A percentile compares a stretch with the other conserved stretches of the same genome.
phyloP scores from a whole-genome alignment of 2,888 invertebrate species.

The Drosophila anomelani region DNA sequence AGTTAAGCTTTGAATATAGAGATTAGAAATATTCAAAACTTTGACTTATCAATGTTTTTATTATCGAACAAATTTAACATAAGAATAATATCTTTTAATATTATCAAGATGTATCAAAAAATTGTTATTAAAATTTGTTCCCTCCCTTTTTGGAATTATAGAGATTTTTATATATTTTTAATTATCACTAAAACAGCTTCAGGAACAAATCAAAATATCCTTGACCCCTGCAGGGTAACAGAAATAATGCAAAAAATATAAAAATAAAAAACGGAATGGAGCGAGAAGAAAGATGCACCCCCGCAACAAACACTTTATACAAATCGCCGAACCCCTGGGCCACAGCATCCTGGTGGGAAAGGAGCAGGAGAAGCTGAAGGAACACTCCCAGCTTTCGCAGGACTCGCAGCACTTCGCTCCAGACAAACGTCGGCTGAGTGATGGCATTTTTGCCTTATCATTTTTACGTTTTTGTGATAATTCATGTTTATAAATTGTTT shows the following conservation, averaged over 20 bases:
- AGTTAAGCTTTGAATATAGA: too few relatives aligned
- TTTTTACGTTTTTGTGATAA: constrained; percentile 68
- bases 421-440: constrained; percentile 48
- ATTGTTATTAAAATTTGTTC: too few relatives aligned
- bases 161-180: too few relatives aligned
- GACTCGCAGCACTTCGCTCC: not conserved
- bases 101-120: too few relatives aligned
- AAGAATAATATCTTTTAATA: too few relatives aligned
- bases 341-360: constrained; percentile 16
- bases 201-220: too few relatives aligned
- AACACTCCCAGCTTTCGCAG: not conserved
- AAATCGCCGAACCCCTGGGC: constrained; percentile 62
- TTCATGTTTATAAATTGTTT: constrained; percentile 76
- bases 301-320: constrained; percentile 59
- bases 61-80: too few relatives aligned
- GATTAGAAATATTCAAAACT: too few relatives aligned
- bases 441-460: constrained; percentile 67
- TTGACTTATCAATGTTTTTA: too few relatives aligned
- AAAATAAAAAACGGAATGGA: not conserved
- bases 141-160: too few relatives aligned
- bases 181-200: too few relatives aligned
- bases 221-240: not conserved
- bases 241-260: not conserved
- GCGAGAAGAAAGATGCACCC: constrained; percentile 6
- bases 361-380: not conserved